Evolutionary conservation across 2,888 invertebrate genomes (phyloP), one percentile per base, ranked within the genome.

Genomic region (Dasypolia templi): DNA sequence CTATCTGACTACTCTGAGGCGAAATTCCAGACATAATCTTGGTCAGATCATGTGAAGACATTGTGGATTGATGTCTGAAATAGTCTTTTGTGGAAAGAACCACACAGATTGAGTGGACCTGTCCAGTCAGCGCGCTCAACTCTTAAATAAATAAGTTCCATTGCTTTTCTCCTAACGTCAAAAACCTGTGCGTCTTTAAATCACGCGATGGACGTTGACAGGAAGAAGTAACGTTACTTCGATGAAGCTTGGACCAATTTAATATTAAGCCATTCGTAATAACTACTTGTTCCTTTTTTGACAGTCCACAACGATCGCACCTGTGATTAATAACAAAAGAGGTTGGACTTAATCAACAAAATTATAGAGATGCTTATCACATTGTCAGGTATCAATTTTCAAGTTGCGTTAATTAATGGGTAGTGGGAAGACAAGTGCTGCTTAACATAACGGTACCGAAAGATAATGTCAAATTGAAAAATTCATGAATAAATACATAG

Each of bases 371-470:
- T 84, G 58, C 58, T 78, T 78, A 83, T 83, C 85, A 26, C 7
- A 58, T 49, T 85, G 85, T 76, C 83, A 85, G 71, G 79, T 82
- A 82, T 85, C 82, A 78, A 73, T 81, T 77, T 84, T 29, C 75
- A 61, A 22, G 26, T 58, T 32, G 55, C 35, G 44, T 19, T 79
- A 69, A 82, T 82, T 75, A 72, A 82, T 85, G 58, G 53, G 39
- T 14, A 46, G 70, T 78, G 55, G 64, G 71, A 55, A 66, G 75
- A 51, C 44, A 42, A 51, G 56, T 65, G 49, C 19, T 55, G 35
- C 49, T 56, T 58, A 22, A 3, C 6, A 6, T 78, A 85, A 82
- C 83, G 65, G 84, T 14, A 29, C 17, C 26, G n/a, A 3, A n/a
- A 76, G 81, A 84, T 77, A 76, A 35, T 63, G 73, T 83, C 78